phyloP scores from a whole-genome alignment of 2,113 vertebrate species.

The Carettochelys insculpta region DNA sequence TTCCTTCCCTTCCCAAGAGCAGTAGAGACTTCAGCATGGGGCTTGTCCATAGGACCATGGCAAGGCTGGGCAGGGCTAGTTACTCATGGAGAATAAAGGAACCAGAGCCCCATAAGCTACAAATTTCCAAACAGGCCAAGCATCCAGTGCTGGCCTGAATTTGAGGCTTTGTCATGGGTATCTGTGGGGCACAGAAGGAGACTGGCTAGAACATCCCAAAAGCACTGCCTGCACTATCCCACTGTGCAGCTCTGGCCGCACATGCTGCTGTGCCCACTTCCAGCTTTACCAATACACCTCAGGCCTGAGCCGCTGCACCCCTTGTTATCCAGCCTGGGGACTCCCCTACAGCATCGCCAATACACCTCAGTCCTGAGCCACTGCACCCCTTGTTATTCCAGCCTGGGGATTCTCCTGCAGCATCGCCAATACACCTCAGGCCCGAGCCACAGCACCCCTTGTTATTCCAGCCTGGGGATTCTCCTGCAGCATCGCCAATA shows the following conservation, averaged over 20 bases:
- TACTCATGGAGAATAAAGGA: not conserved
- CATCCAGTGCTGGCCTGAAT: accelerated
- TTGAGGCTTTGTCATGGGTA: accelerated
- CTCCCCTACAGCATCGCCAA: too few relatives aligned
- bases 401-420: not conserved
- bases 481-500: too few relatives aligned
- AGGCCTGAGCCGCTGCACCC: too few relatives aligned
- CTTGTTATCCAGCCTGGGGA: not conserved
- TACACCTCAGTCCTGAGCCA: too few relatives aligned
- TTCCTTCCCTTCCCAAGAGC: accelerated
- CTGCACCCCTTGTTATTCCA: too few relatives aligned
- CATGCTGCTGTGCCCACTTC: not conserved
- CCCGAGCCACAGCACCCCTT: too few relatives aligned
- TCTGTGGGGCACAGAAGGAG: not conserved
- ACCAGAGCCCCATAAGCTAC: not conserved
- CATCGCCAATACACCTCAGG: too few relatives aligned
- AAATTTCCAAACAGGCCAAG: accelerated
- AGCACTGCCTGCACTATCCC: not conserved
- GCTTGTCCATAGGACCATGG: not conserved
- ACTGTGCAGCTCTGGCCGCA: not conserved
- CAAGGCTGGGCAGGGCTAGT: not conserved
- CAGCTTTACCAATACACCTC: too few relatives aligned
- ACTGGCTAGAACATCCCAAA: not conserved
- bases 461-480: not conserved
- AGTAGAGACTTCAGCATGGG: not conserved